Evolutionary conservation across 2,113 vertebrate species (phyloP).

Genomic region (Scytalopus superciliaris): DNA sequence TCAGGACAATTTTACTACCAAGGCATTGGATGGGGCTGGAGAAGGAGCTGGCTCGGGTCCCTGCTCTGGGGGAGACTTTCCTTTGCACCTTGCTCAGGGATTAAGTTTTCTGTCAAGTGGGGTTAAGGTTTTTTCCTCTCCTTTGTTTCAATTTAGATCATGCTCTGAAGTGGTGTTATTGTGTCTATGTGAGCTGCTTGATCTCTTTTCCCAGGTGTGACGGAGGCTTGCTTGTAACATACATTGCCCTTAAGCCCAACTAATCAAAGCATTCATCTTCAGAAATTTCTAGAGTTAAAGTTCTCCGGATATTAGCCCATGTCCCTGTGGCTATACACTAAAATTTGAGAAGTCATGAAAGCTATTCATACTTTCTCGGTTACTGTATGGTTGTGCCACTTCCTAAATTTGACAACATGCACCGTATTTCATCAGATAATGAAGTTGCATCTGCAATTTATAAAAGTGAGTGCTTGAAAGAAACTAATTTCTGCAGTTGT

Average conservation of each 20-base stretch:
- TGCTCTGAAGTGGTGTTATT: neutral
- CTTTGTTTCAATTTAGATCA: neutral
- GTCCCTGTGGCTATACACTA: neutral
- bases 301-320: neutral
- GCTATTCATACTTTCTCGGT: neutral
- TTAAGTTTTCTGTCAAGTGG: neutral
- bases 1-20: neutral
- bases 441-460: neutral
- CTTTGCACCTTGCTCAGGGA: neutral
- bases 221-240: neutral
- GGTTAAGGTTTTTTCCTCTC: neutral
- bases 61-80: neutral
- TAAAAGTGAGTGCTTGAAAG: neutral
- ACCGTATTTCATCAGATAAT: neutral
- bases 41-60: neutral
- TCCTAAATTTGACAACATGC: neutral
- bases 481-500: neutral
- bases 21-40: neutral
- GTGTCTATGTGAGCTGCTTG: neutral
- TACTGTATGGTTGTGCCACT: neutral
- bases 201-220: neutral
- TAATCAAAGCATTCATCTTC: neutral
- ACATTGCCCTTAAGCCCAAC: neutral
- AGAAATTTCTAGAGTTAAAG: neutral
- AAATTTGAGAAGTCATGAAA: neutral